Evolutionary conservation across 2,888 invertebrate species (phyloP).

Genomic region (Sinopyrophorus schimmeli): DNA sequence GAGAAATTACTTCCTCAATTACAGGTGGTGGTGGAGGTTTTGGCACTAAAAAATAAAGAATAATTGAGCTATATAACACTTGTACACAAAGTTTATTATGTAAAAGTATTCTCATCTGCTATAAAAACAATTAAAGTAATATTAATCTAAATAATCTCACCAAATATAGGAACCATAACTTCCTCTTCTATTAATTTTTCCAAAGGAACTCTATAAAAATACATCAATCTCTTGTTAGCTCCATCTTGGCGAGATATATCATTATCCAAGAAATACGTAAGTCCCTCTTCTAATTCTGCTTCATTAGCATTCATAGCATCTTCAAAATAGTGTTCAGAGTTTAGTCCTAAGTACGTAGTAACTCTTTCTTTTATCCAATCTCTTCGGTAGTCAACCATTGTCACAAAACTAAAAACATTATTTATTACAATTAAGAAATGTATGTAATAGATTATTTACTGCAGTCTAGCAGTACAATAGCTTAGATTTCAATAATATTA

Average conservation of each 20-base stretch:
- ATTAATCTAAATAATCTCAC: conserved; percentile 52
- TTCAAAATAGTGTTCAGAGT: conserved; percentile 61
- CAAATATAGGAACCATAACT: conserved; percentile 71
- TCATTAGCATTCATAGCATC: conserved; percentile 60
- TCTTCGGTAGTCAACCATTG: conserved; percentile 60
- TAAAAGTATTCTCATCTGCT: neutral
- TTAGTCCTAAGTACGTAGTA: conserved; percentile 61
- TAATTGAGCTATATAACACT: neutral
- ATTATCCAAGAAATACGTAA: conserved; percentile 60
- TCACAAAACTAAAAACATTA: too few species aligned
- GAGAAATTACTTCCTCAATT: conserved; percentile 20
- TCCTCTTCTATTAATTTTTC: conserved; percentile 77
- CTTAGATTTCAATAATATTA: too few species aligned
- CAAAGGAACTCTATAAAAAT: conserved; percentile 70
- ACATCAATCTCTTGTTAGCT: conserved; percentile 64
- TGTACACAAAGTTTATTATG: neutral
- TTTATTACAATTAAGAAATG: too few species aligned
- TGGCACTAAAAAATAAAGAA: conserved; percentile 35
- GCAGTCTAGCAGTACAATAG: too few species aligned
- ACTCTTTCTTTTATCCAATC: conserved; percentile 72
- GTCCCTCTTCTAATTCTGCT: conserved; percentile 58
- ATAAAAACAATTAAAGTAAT: neutral
- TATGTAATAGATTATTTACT: too few species aligned
- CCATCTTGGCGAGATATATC: conserved; percentile 56
- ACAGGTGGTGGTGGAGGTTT: conserved; percentile 34